These are phyloP conservation scores for Drosophila limbata DNA, from an alignment of 2,888 invertebrate species.

Conservation along the genomic window DNA sequence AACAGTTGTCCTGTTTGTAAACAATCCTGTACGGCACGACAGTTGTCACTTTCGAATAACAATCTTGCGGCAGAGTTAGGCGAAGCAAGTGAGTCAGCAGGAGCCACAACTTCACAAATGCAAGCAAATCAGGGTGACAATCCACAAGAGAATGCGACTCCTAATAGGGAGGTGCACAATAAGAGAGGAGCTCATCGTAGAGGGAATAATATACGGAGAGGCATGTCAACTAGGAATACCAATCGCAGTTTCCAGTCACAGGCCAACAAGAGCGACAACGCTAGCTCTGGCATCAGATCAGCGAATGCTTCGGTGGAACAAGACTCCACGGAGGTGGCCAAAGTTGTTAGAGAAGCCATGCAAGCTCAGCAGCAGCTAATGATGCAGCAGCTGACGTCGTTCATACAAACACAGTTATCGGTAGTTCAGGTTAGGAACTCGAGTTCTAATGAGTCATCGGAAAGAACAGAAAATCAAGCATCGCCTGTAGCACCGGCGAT, in stretches of 20 bases:
- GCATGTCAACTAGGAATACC: not conserved
- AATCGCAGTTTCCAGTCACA: not conserved
- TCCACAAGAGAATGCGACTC: not conserved
- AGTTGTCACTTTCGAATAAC: not conserved
- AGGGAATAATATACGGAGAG: not conserved
- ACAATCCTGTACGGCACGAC: not conserved
- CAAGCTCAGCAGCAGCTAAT: not conserved
- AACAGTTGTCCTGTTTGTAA: too few species aligned
- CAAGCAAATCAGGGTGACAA: not conserved
- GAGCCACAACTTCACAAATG: not conserved
- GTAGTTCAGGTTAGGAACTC: not conserved
- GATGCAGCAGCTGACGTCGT: not conserved
- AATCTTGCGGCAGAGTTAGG: not conserved
- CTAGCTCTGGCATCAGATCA: not conserved
- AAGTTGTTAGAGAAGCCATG: not conserved
- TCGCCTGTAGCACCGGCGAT: not conserved
- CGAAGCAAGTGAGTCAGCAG: not conserved
- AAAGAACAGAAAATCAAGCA: not conserved
- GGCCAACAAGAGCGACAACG: not conserved
- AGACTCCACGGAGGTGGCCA: not conserved
- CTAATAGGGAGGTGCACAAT: not conserved
- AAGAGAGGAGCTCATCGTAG: not conserved
- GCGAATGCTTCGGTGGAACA: not conserved
- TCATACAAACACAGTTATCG: not conserved
- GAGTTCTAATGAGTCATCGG: not conserved